Evolutionary conservation across 1,140 invertebrate genomes (phyloP).

Genomic region (Brachionus angularis): DNA sequence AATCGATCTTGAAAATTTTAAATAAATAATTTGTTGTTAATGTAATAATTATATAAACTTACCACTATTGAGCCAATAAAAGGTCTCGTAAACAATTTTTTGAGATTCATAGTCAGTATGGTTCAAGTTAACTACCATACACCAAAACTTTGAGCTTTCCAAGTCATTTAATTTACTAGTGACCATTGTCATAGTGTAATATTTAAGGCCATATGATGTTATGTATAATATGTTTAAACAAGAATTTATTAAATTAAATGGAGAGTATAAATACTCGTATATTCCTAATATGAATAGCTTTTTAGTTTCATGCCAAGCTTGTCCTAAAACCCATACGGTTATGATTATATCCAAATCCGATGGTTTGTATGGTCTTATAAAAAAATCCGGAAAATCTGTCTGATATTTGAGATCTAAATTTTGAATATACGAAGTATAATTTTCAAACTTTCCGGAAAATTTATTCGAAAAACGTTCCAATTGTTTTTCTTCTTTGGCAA

Average conservation of each 20-base stretch:
- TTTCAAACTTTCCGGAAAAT: neutral
- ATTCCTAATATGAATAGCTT: conserved; percentile 51
- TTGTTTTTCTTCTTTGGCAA: conserved; percentile 35
- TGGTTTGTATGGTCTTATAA: conserved; percentile 27
- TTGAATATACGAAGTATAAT: conserved; percentile 4
- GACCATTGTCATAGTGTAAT: conserved; percentile 39
- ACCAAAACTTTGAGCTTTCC: conserved; percentile 23
- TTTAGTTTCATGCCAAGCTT: conserved; percentile 54
- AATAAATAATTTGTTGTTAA: neutral
- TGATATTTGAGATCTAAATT: neutral
- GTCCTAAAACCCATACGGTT: conserved; percentile 46
- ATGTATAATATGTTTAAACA: conserved; percentile 53
- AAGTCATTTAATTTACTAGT: neutral
- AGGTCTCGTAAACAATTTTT: conserved; percentile 2
- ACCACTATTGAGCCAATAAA: conserved; percentile 43
- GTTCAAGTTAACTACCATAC: neutral
- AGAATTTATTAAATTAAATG: conserved; percentile 55
- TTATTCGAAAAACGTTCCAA: conserved; percentile 12
- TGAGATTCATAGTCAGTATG: neutral
- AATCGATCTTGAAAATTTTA: conserved; percentile 49
- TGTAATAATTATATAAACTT: neutral
- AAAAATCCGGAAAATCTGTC: conserved; percentile 16
- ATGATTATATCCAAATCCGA: conserved; percentile 36
- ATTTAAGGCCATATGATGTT: conserved; percentile 51
- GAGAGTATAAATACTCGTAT: conserved; percentile 51